These are phyloP conservation scores for Brachypalpus laphriformis DNA, from an alignment of 2,888 invertebrate genomes.

Conservation along the genomic window DNA sequence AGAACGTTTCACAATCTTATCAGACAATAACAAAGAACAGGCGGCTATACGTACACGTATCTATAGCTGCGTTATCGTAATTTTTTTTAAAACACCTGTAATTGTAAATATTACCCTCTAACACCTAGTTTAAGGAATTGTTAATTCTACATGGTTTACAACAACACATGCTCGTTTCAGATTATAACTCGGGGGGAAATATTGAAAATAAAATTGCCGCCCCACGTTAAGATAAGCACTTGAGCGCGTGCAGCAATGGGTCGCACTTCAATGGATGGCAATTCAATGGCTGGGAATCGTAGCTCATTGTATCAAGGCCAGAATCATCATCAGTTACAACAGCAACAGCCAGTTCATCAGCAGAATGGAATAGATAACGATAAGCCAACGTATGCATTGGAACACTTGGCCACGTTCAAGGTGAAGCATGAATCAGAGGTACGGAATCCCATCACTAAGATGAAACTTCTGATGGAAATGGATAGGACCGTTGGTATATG, in stretches of 20 bases:
- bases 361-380: constrained; percentile 76
- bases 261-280: constrained; percentile 55
- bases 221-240: constrained; percentile 11
- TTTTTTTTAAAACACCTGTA: constrained; percentile 7
- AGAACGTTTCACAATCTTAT: constrained; percentile 22
- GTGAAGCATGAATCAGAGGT: constrained; percentile 94
- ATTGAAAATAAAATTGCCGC: neutral
- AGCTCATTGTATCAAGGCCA: constrained; percentile 47
- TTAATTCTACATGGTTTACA: neutral
- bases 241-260: constrained; percentile 25
- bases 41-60: neutral
- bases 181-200: neutral
- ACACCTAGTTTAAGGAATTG: neutral
- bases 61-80: neutral
- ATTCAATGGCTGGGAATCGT: constrained; percentile 49
- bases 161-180: constrained; percentile 46
- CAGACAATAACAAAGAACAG: constrained; percentile 13
- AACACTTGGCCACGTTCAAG: constrained; percentile 99
- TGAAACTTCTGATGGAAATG: constrained; percentile 94
- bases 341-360: neutral
- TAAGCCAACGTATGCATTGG: constrained; percentile 93
- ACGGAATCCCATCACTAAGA: constrained; percentile 94
- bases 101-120: neutral
- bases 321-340: constrained; percentile 38
- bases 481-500: constrained; percentile 98